Conservation (phyloP, 1,140 invertebrate genomes). For the Planococcus citri region DNA sequence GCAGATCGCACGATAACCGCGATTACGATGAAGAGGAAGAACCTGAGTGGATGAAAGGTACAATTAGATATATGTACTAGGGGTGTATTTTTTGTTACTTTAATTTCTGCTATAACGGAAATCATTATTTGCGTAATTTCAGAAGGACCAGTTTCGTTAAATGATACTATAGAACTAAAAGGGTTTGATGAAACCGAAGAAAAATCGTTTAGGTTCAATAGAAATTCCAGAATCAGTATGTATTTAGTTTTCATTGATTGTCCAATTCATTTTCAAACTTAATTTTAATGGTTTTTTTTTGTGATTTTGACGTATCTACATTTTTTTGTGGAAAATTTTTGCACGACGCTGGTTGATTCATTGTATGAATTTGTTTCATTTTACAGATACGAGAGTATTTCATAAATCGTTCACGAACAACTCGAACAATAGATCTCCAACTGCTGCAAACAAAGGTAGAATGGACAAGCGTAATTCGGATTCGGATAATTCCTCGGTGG, state of each 20-base stretch:
- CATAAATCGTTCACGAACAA: not conserved
- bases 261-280: not conserved
- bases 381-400: not conserved
- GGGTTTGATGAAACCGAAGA: constrained; percentile 71
- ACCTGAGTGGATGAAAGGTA: constrained; percentile 45
- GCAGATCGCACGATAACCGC: not conserved
- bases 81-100: not conserved
- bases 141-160: constrained; percentile 74
- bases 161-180: constrained; percentile 82
- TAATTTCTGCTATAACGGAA: not conserved
- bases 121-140: constrained; percentile 46
- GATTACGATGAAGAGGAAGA: constrained; percentile 38
- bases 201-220: constrained; percentile 10
- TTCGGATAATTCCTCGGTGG: not conserved
- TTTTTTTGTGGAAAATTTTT: too few relatives aligned
- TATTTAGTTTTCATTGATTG: not conserved
- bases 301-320: too few relatives aligned
- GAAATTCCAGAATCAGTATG: constrained; percentile 21
- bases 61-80: not conserved
- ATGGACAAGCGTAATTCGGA: not conserved
- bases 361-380: too few relatives aligned
- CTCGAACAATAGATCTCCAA: not conserved
- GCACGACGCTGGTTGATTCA: too few relatives aligned
- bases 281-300: too few relatives aligned
- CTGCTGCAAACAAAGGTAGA: not conserved